phyloP scores from a whole-genome alignment of 2,113 vertebrate species.

The Melanerpes formicivorus region DNA sequence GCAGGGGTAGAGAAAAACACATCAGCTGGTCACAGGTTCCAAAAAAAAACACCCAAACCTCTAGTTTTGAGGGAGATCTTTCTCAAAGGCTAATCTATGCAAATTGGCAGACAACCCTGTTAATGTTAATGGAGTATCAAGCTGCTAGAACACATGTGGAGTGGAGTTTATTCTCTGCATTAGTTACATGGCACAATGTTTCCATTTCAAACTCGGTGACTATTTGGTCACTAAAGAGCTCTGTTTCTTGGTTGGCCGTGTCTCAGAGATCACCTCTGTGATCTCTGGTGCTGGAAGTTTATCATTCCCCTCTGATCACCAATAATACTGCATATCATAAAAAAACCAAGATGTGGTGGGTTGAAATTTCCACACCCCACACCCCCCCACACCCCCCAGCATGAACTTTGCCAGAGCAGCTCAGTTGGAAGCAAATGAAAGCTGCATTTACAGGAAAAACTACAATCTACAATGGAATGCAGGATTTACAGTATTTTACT shows the following conservation, averaged over 20 bases:
- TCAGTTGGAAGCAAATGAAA: too few relatives aligned
- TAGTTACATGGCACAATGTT: not conserved
- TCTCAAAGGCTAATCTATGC: not conserved
- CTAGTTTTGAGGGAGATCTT: not conserved
- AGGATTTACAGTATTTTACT: not conserved
- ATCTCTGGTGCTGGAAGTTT: not conserved
- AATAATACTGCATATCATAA: not conserved
- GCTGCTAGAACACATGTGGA: not conserved
- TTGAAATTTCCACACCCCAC: too few relatives aligned
- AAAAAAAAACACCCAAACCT: not conserved
- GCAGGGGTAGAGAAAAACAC: not conserved
- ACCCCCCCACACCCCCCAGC: too few relatives aligned
- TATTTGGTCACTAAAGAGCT: conserved; percentile 1
- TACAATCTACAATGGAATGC: too few relatives aligned
- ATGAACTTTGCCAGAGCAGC: too few relatives aligned
- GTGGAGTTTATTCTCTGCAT: not conserved
- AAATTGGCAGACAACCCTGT: not conserved
- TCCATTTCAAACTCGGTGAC: not conserved
- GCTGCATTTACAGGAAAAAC: too few relatives aligned
- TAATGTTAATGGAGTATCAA: not conserved
- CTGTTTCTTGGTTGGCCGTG: not conserved
- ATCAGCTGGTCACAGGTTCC: not conserved
- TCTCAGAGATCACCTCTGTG: not conserved
- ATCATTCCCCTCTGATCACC: not conserved
- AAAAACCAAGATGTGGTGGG: too few relatives aligned